phyloP scores from a whole-genome alignment of 2,888 invertebrate species.

The Alcis repandata region DNA sequence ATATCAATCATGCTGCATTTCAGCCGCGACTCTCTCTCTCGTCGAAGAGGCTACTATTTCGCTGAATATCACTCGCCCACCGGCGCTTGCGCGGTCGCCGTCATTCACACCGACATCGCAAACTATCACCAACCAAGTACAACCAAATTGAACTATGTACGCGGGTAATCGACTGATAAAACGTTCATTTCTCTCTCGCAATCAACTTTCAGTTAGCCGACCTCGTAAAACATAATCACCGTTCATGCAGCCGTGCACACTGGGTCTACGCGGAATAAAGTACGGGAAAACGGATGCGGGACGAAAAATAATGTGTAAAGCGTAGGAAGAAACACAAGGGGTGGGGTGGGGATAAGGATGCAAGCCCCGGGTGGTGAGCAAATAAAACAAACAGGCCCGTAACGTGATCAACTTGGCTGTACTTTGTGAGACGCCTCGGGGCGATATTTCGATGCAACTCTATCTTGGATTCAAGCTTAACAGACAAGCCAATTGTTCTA shows the following conservation, averaged over 20 bases:
- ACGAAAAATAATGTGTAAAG: conserved; percentile 63
- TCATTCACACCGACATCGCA: conserved; percentile 71
- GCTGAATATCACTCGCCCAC: conserved; percentile 85
- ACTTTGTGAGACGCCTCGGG: conserved; percentile 56
- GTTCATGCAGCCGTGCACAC: conserved; percentile 60
- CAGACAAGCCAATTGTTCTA: conserved; percentile 29
- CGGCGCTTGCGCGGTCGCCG: conserved; percentile 55
- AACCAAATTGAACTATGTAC: conserved; percentile 75
- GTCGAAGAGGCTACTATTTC: conserved; percentile 67
- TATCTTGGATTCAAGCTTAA: conserved; percentile 49
- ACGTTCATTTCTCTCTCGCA: conserved; percentile 45
- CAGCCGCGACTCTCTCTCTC: conserved; percentile 58
- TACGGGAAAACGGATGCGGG: conserved; percentile 67
- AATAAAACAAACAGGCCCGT: conserved; percentile 59
- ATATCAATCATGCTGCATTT: conserved; percentile 72
- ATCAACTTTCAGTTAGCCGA: conserved; percentile 32
- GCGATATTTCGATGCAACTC: conserved; percentile 39
- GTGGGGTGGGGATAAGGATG: conserved; percentile 60
- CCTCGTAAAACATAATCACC: conserved; percentile 36
- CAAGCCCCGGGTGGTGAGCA: conserved; percentile 76
- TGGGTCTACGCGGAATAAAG: conserved; percentile 58
- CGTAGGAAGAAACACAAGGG: conserved; percentile 52
- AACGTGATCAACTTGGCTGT: conserved; percentile 78
- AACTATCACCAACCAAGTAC: conserved; percentile 76
- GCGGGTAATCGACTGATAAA: conserved; percentile 40